Evolutionary conservation across 2,113 vertebrate genomes (phyloP).

Genomic region (Sialia sialis): DNA sequence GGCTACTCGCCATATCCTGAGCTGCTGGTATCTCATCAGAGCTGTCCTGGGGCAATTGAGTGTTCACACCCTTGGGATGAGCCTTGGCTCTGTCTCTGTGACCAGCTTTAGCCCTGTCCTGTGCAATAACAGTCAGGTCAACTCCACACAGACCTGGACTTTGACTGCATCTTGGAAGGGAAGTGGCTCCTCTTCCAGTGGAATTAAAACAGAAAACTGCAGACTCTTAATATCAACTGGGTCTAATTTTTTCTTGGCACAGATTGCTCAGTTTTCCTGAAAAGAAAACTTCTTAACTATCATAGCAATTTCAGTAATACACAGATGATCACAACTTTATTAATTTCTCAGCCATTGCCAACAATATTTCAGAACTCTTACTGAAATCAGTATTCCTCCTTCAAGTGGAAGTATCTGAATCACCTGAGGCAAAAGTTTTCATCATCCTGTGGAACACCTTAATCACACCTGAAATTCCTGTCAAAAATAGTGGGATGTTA

Average conservation of each 20-base stretch:
- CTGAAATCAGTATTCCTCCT: not conserved
- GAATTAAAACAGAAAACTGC: not conserved
- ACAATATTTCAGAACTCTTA: not conserved
- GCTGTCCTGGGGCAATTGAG: not conserved
- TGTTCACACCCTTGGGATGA: accelerated
- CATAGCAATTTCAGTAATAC: not conserved
- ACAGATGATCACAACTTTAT: not conserved
- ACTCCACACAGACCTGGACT: accelerated
- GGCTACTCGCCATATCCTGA: not conserved
- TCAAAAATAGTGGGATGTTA: not conserved
- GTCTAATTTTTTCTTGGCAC: not conserved
- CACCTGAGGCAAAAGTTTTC: not conserved
- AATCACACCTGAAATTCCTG: not conserved
- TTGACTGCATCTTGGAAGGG: not conserved
- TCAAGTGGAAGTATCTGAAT: not conserved
- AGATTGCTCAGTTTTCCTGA: not conserved
- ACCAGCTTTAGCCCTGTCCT: not conserved
- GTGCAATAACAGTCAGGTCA: not conserved
- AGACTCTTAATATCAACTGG: not conserved
- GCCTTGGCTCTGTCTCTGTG: not conserved
- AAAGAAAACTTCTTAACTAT: not conserved
- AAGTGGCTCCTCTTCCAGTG: not conserved
- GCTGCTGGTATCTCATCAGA: not conserved
- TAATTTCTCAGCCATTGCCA: not conserved
- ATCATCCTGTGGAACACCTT: accelerated